Evolutionary conservation across 1,140 invertebrate species (phyloP), one percentile per base, ranked within the genome.

Genomic region (Thalassaphorura encarpata): DNA sequence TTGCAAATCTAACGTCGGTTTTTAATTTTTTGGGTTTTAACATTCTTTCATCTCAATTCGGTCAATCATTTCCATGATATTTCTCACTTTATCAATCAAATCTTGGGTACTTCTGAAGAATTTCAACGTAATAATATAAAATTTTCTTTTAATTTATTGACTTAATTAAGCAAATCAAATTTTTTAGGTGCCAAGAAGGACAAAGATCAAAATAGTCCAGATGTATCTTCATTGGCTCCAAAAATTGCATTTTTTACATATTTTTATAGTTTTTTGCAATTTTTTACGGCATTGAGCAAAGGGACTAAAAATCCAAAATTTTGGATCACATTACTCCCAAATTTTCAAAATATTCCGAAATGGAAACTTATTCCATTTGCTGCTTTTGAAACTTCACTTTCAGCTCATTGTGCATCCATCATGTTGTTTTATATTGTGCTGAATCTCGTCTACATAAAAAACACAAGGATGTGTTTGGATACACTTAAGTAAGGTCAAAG

Each of bases 301-400:
- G 13, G 13, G 6, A 21, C 13, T 21, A 43, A 43, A 21, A 43
- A 43, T 43, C 41, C 41, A 6, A 43, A 43, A 21, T 43, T n/a
- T 21, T 43, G 13, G 6, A n/a, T 43, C 41, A 43, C 13, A 8
- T 19, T 43, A 6, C 13, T 21, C 21, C 13, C 13, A 43, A 43
- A n/a, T n/a, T n/a, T 43, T 6, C 6, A 43, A 13, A 21, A 21
- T 19, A 13, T 11, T 43, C 19, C 41, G 6, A 6, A 19, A 6
- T 43, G 41, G 41, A 43, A 43, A 43, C 41, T 43, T 13, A 43
- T 43, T 19, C 41, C 41, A 19, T 43, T 43, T 43, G 41, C 41
- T 11, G 13, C 21, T 11, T 43, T 43, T 19, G 41, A 43, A 21
- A n/a, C 8, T 43, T 43, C 13, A 13, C 13, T 43, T 13, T 43